Evolutionary conservation across 53 echinoderm and acorn worm genomes (phyloP), one percentile per base, ranked within the genome.

Genomic region (Apostichopus leukothele): DNA sequence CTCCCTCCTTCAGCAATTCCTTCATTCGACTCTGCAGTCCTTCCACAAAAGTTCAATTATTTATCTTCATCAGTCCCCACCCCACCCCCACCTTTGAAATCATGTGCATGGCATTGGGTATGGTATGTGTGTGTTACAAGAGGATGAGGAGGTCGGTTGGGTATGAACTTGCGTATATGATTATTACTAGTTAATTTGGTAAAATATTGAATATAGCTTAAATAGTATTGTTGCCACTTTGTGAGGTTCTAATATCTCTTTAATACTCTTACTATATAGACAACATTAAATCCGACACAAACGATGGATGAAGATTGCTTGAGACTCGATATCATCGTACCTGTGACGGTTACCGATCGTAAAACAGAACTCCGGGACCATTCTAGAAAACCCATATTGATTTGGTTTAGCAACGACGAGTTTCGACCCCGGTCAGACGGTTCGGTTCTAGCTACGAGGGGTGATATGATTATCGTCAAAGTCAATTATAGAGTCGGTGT

Each of bases 251-350:
- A 0, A 39, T 39, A 39, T 63, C 7, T 63, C 16, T 63, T 7
- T 16, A 11, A 11, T 63, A 13, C 63, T 63, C 0, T 16, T 63
- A 63, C 16, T 11, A 11, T 63, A 11, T 63, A 52, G 53, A 79
- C 54, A 5, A 79, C 53, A 18, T 19, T 51, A 5, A n/a, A 19
- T 19, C 79, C 79, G 9, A 13, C 7, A 4, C 18, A 79, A 16
- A 18, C 21, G 55, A 84, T 84, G 63, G 59, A 54, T 59, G 84
- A 84, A 84, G 84, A 84, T 26, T 84, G 84, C 19, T 66, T 84
- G 84, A 61, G 60, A 6, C 59, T 84, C 14, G 66, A 84, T 20
- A 66, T 84, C 18, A 84, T 84, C 55, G 84, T 66, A 4, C 84
- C 84, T 16, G 25, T 23, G 6, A 60, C 14, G 60, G 7, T 66